These are phyloP conservation scores for Anarhynchus alexandrinus DNA, from an alignment of 2,113 vertebrate genomes.

Conservation along the genomic window DNA sequence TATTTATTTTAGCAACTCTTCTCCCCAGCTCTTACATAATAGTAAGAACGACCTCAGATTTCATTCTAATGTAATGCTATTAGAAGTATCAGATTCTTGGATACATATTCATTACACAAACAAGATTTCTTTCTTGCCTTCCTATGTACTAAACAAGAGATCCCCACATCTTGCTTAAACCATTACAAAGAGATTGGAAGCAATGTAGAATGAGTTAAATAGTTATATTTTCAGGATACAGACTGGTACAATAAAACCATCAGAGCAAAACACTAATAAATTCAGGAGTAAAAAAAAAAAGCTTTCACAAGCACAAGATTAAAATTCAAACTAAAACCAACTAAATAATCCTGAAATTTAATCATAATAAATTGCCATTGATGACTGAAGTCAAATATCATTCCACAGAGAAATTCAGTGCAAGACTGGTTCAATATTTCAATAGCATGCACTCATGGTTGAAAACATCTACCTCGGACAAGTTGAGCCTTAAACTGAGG, in stretches of 20 bases:
- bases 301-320: not conserved
- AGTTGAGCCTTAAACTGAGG: not conserved
- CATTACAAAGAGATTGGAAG: not conserved
- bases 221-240: not conserved
- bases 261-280: not conserved
- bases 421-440: not conserved
- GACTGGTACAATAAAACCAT: not conserved
- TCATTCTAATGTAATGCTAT: not conserved
- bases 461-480: not conserved
- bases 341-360: not conserved
- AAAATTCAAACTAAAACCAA: not conserved
- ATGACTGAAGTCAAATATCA: not conserved
- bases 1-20: not conserved
- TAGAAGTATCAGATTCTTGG: not conserved
- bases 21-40: not conserved
- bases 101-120: not conserved
- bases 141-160: not conserved
- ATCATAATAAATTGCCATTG: not conserved
- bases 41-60: not conserved
- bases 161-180: not conserved
- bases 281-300: not conserved
- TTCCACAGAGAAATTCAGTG: not conserved
- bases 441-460: not conserved
- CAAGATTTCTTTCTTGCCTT: not conserved
- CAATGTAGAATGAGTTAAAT: not conserved